Conservation (phyloP, 2,797 vertebrate species). For the Poecilia picta region DNA sequence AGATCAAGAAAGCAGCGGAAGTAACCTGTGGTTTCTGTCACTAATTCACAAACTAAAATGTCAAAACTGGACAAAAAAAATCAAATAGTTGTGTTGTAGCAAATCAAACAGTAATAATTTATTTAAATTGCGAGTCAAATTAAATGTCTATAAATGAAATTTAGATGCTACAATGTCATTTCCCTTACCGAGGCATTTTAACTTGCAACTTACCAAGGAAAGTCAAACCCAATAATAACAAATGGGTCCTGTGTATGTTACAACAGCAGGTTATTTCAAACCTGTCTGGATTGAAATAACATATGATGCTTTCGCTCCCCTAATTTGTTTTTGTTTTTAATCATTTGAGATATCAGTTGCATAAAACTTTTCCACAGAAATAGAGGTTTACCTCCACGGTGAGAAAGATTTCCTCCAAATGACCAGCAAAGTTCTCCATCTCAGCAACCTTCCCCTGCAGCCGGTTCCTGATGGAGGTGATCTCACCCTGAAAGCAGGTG, state of each 20-base stretch:
- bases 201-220: background rate
- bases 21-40: background rate
- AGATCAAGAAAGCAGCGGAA: background rate
- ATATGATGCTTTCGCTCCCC: too few relatives aligned
- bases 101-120: background rate
- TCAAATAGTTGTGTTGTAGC: background rate
- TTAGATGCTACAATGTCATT: background rate
- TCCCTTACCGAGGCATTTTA: background rate
- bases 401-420: constrained; percentile 97
- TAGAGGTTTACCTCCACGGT: constrained; percentile 88
- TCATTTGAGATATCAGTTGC: background rate
- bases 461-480: constrained; percentile 79
- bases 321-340: background rate
- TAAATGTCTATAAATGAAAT: background rate
- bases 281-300: background rate
- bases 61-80: background rate
- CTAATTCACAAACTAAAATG: background rate
- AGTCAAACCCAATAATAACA: background rate
- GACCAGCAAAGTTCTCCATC: constrained; percentile 93
- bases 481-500: constrained; percentile 77
- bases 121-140: background rate
- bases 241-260: background rate
- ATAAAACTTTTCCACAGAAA: background rate
- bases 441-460: constrained; percentile 89
- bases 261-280: background rate